Evolutionary conservation across 2,888 invertebrate species (phyloP).

Genomic region (Cryptocheilus praepositus): DNA sequence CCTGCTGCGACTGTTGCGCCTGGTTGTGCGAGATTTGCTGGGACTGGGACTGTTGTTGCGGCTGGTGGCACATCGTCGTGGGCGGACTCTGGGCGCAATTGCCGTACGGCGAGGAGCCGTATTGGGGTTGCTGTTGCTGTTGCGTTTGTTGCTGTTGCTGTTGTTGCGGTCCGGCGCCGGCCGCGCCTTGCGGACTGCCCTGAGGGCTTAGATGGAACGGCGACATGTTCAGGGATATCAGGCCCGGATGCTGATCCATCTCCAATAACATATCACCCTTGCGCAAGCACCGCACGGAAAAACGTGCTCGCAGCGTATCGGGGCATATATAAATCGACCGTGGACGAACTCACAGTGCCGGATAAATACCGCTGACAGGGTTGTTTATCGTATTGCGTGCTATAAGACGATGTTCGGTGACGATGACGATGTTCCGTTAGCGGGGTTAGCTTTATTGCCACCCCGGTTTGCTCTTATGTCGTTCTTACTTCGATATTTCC

Average conservation of each 20-base stretch:
- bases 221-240: conserved; percentile 93
- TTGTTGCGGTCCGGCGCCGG: conserved; percentile 71
- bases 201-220: conserved; percentile 88
- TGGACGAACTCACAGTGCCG: conserved; percentile 3
- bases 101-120: conserved; percentile 77
- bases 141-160: conserved; percentile 66
- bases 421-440: too few relatives aligned
- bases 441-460: too few relatives aligned
- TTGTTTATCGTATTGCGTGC: too few relatives aligned
- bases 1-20: conserved; percentile 78
- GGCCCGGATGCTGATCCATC: conserved; percentile 90
- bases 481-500: too few relatives aligned
- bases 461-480: too few relatives aligned
- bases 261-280: conserved; percentile 84
- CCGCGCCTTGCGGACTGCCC: conserved; percentile 79
- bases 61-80: conserved; percentile 68
- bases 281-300: conserved; percentile 49
- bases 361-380: background rate
- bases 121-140: conserved; percentile 70
- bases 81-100: conserved; percentile 75
- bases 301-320: conserved; percentile 49
- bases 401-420: too few relatives aligned
- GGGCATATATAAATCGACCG: conserved; percentile 48
- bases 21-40: conserved; percentile 54
- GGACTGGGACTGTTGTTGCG: conserved; percentile 59